Evolutionary conservation across 2,797 vertebrate genomes (phyloP).

Genomic region (Urophycis tenuis): DNA sequence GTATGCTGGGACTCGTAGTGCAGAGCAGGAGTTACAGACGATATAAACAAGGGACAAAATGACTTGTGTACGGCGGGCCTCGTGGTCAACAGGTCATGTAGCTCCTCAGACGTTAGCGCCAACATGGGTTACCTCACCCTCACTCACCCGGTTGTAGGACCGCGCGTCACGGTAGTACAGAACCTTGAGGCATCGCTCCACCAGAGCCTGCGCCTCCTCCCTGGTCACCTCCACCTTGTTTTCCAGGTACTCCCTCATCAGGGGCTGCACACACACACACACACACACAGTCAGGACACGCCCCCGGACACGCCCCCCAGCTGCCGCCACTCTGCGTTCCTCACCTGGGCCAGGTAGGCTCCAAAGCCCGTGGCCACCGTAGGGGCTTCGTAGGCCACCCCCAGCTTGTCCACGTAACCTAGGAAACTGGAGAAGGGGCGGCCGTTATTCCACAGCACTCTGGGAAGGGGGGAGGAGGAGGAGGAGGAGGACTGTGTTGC

Average conservation of each 20-base stretch:
- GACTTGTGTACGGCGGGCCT: too few relatives aligned
- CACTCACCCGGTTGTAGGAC: slow-evolving; percentile 86
- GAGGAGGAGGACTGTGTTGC: neutral
- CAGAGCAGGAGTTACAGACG: too few relatives aligned
- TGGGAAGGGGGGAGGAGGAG: too few relatives aligned
- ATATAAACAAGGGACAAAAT: too few relatives aligned
- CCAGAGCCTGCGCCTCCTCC: slow-evolving; percentile 77
- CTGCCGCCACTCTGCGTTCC: neutral
- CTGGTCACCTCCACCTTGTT: slow-evolving; percentile 76
- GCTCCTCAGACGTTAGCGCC: too few relatives aligned
- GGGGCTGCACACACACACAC: slow-evolving; percentile 66
- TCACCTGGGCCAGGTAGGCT: slow-evolving; percentile 88
- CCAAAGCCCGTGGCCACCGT: slow-evolving; percentile 90
- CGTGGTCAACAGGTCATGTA: too few relatives aligned
- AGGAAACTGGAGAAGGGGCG: slow-evolving; percentile 75
- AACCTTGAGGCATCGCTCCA: slow-evolving; percentile 90
- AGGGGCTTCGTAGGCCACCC: slow-evolving; percentile 88
- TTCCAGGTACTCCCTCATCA: slow-evolving; percentile 85
- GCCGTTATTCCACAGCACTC: neutral
- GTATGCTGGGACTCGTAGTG: too few relatives aligned
- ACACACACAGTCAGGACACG: slow-evolving; percentile 20
- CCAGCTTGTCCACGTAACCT: slow-evolving; percentile 93
- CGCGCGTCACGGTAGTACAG: slow-evolving; percentile 91
- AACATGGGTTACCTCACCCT: too few relatives aligned
- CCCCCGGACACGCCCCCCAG: too few relatives aligned